Conservation (phyloP, 1,140 invertebrate species). For the Eupeodes corollae region DNA sequence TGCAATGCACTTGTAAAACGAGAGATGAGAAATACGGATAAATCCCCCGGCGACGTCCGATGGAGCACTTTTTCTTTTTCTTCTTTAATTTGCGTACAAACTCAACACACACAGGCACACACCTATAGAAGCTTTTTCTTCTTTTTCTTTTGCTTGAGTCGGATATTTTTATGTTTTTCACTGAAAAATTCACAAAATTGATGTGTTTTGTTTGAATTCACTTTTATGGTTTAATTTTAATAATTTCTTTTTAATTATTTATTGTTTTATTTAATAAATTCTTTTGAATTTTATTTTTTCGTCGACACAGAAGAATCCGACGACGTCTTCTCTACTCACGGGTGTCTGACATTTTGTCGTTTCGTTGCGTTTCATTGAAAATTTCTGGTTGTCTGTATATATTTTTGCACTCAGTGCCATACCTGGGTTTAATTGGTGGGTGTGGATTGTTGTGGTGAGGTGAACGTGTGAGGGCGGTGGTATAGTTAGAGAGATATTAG, state of each 20-base stretch:
- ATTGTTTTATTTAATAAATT: neutral
- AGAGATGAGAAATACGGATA: too few species aligned
- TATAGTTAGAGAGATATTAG: too few species aligned
- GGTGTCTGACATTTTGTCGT: neutral
- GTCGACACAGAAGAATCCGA: neutral
- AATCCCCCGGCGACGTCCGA: too few species aligned
- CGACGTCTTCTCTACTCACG: constrained; percentile 1
- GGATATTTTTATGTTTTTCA: neutral
- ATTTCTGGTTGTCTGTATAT: neutral
- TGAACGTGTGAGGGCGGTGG: too few species aligned
- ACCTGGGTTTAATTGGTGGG: too few species aligned
- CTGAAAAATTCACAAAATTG: neutral
- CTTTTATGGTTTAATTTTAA: too few species aligned
- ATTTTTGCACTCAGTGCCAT: too few species aligned
- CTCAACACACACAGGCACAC: neutral
- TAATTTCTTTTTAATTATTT: neutral
- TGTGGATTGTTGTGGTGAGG: too few species aligned
- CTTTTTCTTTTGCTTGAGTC: neutral
- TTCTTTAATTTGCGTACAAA: too few species aligned
- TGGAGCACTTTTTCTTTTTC: too few species aligned
- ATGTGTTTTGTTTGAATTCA: neutral
- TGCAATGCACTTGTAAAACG: too few species aligned
- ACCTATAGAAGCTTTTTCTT: neutral
- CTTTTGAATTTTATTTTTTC: neutral
- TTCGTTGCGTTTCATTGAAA: neutral